Percentiles rank a stretch among this genome's conserved stretches.
Conservation (phyloP, 2,113 vertebrate genomes). For the Dendropsophus ebraccatus region DNA sequence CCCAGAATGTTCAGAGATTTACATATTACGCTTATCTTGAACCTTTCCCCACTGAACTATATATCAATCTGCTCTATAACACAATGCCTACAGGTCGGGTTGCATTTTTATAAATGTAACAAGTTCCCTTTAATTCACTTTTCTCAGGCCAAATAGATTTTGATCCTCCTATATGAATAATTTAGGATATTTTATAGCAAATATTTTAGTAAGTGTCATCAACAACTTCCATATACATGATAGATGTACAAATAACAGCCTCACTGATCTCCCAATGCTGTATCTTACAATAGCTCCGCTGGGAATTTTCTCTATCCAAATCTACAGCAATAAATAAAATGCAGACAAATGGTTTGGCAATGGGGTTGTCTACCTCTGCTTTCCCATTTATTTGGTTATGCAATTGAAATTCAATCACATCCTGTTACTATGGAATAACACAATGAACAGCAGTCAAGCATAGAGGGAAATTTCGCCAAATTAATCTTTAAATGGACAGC, state of each 20-base stretch:
- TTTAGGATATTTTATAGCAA: too few species aligned
- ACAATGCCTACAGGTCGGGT: too few species aligned
- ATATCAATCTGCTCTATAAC: too few species aligned
- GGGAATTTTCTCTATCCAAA: conserved; percentile 15
- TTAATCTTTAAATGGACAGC: conserved; percentile 64
- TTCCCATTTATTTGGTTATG: conserved; percentile 68
- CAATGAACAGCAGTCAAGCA: conserved; percentile 60
- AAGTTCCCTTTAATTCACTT: not conserved
- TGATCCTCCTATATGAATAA: too few species aligned
- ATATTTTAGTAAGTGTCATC: too few species aligned
- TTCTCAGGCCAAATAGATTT: not conserved
- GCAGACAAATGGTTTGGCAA: conserved; percentile 69
- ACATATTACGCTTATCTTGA: too few species aligned
- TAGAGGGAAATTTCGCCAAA: conserved; percentile 66
- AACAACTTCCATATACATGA: not conserved
- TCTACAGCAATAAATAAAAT: conserved; percentile 59
- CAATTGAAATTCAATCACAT: conserved; percentile 62
- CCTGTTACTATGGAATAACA: conserved; percentile 65
- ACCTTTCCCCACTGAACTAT: too few species aligned
- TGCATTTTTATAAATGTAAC: too few species aligned
- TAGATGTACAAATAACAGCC: not conserved
- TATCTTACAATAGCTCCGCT: not conserved
- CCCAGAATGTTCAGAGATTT: too few species aligned
- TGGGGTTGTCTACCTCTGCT: conserved; percentile 68
- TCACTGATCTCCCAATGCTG: not conserved